Percentiles rank a stretch among this genome's conserved stretches.
These are phyloP conservation scores for Alitta virens DNA, from an alignment of 2,888 invertebrate genomes.

Conservation along the genomic window DNA sequence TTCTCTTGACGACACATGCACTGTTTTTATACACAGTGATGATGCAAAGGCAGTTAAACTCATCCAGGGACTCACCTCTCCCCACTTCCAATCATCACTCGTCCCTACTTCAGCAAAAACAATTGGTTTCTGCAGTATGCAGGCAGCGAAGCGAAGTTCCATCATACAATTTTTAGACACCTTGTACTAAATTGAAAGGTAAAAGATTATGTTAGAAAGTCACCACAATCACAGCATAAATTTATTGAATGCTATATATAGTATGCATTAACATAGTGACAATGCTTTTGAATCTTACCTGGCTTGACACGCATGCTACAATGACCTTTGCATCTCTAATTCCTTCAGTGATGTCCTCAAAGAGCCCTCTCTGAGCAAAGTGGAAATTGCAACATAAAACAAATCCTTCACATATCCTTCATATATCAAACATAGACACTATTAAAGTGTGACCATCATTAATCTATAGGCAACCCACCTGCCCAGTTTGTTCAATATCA, in stretches of 20 bases:
- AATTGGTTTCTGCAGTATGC: background rate
- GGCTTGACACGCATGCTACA: slow-evolving; percentile 51
- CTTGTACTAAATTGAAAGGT: slow-evolving; percentile 2
- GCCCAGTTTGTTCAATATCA: slow-evolving; percentile 40
- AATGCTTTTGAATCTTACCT: no score
- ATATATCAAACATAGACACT: no score
- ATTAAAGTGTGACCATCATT: no score
- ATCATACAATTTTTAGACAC: slow-evolving; percentile 6
- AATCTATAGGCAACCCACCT: slow-evolving; percentile 19
- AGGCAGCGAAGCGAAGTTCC: background rate
- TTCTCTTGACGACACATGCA: no score
- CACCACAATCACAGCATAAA: no score
- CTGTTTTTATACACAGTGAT: no score
- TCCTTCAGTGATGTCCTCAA: slow-evolving; percentile 52
- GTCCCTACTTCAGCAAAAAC: background rate
- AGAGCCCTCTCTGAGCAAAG: slow-evolving; percentile 41
- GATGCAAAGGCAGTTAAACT: no score
- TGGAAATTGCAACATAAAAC: no score
- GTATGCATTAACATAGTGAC: no score
- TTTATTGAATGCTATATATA: no score
- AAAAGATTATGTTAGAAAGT: no score
- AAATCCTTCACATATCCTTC: no score
- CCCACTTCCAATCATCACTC: background rate
- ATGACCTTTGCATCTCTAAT: slow-evolving; percentile 45
- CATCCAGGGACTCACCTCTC: background rate